These are phyloP conservation scores for Drosophila willistoni DNA, from an alignment of 1,140 invertebrate genomes.

Conservation along the genomic window DNA sequence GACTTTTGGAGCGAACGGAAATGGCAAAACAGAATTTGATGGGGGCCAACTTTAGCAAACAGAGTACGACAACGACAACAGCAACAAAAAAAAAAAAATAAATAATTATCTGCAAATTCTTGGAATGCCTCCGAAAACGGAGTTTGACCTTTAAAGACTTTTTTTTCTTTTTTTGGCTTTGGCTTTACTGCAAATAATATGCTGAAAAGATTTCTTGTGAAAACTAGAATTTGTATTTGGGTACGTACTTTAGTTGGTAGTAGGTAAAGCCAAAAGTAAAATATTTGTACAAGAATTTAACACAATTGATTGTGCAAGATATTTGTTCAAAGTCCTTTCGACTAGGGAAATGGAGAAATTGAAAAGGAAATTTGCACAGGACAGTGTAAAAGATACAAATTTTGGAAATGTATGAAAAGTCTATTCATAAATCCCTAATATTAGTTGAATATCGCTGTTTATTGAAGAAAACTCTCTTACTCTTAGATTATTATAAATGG, in stretches of 20 bases:
- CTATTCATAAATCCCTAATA: no score
- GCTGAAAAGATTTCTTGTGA: not conserved
- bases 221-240: not conserved
- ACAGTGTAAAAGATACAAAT: no score
- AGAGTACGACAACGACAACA: not conserved
- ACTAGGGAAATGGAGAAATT: no score
- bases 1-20: slow-evolving; percentile 39
- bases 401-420: no score
- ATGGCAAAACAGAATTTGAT: slow-evolving; percentile 11
- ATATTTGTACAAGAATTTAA: not conserved
- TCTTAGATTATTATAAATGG: no score
- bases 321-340: no score
- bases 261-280: no score
- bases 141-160: slow-evolving; percentile 3
- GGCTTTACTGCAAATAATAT: not conserved
- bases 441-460: no score
- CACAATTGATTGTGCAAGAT: no score
- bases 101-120: slow-evolving; percentile 12
- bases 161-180: not conserved
- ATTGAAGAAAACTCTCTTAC: no score
- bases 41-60: not conserved
- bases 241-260: no score
- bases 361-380: no score
- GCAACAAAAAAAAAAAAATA: not conserved
- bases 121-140: not conserved